Evolutionary conservation across 2,888 invertebrate genomes (phyloP).

Genomic region (Lissocephala sabroskyi): DNA sequence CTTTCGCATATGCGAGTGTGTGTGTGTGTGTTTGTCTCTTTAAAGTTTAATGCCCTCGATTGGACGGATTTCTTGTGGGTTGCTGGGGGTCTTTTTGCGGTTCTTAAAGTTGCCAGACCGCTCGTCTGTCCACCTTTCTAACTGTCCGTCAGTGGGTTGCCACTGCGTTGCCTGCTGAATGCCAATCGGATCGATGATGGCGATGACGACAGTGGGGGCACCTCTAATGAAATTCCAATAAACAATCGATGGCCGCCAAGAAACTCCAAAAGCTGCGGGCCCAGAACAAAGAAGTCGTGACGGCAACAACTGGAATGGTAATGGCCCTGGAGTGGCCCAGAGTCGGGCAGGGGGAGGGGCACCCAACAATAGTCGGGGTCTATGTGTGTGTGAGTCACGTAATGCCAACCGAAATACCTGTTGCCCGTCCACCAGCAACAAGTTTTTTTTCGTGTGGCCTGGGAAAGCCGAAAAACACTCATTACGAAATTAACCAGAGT

Average conservation of each 20-base stretch:
- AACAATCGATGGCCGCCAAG: conserved; percentile 12
- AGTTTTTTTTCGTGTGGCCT: conserved; percentile 23
- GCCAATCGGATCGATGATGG: conserved; percentile 8
- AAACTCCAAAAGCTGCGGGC: neutral
- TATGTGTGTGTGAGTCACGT: conserved; percentile 10
- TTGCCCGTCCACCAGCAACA: conserved; percentile 37
- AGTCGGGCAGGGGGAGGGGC: no score
- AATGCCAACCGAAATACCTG: conserved; percentile 23
- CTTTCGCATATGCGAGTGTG: conserved; percentile 3
- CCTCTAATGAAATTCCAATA: conserved; percentile 41
- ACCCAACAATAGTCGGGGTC: neutral
- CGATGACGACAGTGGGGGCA: conserved; percentile 7
- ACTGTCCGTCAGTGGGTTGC: neutral
- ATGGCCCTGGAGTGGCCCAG: no score
- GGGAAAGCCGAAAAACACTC: neutral
- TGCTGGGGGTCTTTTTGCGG: conserved; percentile 4
- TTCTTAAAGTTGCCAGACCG: conserved; percentile 2
- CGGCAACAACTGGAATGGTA: neutral
- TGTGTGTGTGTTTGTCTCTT: conserved; percentile 21
- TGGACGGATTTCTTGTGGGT: conserved; percentile 17
- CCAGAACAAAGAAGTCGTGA: neutral
- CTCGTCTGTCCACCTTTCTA: no score
- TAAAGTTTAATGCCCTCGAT: conserved; percentile 64
- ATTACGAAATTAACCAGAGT: conserved; percentile 1
- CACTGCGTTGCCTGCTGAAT: conserved; percentile 2